phyloP scores from a whole-genome alignment of 2,888 invertebrate genomes.

The Oscheius onirici region DNA sequence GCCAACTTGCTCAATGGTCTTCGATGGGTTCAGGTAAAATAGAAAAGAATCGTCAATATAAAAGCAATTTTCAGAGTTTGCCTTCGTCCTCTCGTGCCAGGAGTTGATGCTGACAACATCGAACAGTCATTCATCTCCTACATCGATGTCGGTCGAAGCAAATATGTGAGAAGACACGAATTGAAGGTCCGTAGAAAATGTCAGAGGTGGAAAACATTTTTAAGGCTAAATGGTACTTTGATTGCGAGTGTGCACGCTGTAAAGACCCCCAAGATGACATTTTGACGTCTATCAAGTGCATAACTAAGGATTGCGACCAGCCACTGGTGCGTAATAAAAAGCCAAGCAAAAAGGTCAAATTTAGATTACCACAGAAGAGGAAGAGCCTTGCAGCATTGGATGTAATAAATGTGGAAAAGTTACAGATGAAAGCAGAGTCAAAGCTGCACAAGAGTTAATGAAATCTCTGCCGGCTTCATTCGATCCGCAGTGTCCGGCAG shows the following conservation, averaged over 20 bases:
- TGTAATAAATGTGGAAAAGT: conserved; percentile 62
- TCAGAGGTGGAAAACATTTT: background rate
- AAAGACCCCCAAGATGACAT: conserved; percentile 65
- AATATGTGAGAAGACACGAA: conserved; percentile 51
- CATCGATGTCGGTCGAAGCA: conserved; percentile 69
- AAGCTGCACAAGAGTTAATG: conserved; percentile 62
- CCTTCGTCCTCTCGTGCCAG: conserved; percentile 64
- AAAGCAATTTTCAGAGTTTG: conserved; percentile 62
- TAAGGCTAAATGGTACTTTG: conserved; percentile 60
- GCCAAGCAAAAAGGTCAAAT: background rate
- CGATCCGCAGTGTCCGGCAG: conserved; percentile 55
- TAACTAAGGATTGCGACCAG: conserved; percentile 55
- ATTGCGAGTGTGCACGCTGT: conserved; percentile 67
- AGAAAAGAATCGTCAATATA: no score
- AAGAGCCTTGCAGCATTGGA: conserved; percentile 56
- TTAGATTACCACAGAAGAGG: conserved; percentile 53
- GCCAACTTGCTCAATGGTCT: conserved; percentile 68
- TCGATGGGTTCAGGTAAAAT: conserved; percentile 59
- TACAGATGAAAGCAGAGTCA: conserved; percentile 42
- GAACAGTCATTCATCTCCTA: conserved; percentile 66
- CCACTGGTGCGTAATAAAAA: conserved; percentile 45
- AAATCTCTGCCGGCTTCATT: conserved; percentile 56
- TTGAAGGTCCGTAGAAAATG: conserved; percentile 40
- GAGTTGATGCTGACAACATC: conserved; percentile 43
- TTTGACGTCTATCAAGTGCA: conserved; percentile 60